Conservation (phyloP, 92 coral and sea anemone species). For the Palythoa heliodiscus region DNA sequence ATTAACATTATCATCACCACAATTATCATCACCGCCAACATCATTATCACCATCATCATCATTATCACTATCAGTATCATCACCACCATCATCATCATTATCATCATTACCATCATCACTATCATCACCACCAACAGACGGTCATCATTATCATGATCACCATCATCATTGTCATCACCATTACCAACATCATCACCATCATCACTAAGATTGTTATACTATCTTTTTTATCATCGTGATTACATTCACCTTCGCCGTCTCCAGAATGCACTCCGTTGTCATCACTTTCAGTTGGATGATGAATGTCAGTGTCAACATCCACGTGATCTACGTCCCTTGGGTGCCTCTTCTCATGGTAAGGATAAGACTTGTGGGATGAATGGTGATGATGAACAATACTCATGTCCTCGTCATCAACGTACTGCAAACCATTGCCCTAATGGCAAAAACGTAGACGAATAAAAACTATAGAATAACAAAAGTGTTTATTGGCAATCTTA, state of each 20-base stretch:
- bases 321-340: neutral
- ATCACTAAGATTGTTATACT: neutral
- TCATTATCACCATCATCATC: too few relatives aligned
- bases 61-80: too few relatives aligned
- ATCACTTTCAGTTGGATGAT: conserved; percentile 6
- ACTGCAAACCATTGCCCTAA: conserved; percentile 12
- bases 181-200: neutral
- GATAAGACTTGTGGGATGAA: neutral
- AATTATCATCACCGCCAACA: too few relatives aligned
- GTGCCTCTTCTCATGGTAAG: neutral
- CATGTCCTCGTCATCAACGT: conserved; percentile 25
- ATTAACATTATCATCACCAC: too few relatives aligned
- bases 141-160: neutral
- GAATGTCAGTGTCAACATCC: conserved; percentile 14
- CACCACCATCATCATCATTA: too few relatives aligned
- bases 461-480: too few relatives aligned
- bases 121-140: neutral
- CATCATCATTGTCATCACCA: neutral
- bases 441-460: neutral
- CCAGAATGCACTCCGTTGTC: neutral
- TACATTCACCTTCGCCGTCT: neutral
- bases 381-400: conserved; percentile 31
- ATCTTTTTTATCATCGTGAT: neutral
- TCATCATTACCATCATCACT: neutral
- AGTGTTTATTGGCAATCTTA: too few relatives aligned